Evolutionary conservation across 2,797 vertebrate genomes (phyloP), one percentile per base, ranked within the genome.

Genomic region (Rhinoraja longicauda): DNA sequence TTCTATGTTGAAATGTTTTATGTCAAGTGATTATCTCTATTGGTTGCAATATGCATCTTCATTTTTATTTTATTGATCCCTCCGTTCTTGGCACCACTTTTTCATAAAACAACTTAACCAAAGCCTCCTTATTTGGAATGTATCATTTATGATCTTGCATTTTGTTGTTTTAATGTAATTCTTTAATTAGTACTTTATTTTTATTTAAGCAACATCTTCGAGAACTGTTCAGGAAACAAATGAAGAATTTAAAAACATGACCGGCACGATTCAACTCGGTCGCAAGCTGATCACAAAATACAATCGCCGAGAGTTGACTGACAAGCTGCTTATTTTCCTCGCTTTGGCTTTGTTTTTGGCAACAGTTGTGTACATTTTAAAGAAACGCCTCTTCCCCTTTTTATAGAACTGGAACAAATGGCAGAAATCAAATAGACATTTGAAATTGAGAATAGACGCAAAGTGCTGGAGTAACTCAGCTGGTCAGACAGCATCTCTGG

Each of bases 171-270:
- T 88, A 88, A 67, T 88, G n/a, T 67, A 64, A 88, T n/a, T 88
- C n/a, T 88, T 88, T 64, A 88, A 82, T 81, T 77, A 81, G 2
- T 82, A 21, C 67, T 64, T 24, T 81, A 93, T 93, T 93, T 94
- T 93, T 32, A 93, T 93, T 93, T 5, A 95, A 97, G 97, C 97
- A 19, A 99, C 96, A 93, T 99, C 98, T 75, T 99, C 98, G 1
- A 97, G 97, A 94, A 99, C 98, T 0, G 96, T 99, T 93, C 96
- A 96, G 94, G 98, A 99, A 95, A 98, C 98, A 93, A 98, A 98
- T n/a, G 98, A 99, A 62, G 98, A 99, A 81, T 99, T 99, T 95
- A 99, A 98, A 94, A 97, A 98, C 93, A 99, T 99, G 98, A 98
- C 98, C 0, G 98, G 98, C 93, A 99, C 98, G 92, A 99, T 99